Evolutionary conservation across 2,797 vertebrate genomes (phyloP).

Genomic region (Myotis myotis): DNA sequence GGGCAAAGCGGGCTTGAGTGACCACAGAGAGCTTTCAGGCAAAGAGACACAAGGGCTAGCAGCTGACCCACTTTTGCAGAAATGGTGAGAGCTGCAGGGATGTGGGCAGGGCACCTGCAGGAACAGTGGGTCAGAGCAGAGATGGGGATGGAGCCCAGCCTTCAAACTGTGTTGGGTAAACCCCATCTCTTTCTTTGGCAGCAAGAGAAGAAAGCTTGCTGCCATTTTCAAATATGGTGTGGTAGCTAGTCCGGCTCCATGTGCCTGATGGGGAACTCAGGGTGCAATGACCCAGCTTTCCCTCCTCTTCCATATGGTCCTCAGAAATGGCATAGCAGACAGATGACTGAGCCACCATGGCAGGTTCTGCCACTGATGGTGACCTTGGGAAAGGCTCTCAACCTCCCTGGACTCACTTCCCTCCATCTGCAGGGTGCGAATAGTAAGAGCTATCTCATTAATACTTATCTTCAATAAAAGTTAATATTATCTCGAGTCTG

Average conservation of each 20-base stretch:
- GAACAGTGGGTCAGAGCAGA: not conserved
- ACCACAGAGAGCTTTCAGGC: not conserved
- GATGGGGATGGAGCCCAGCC: not conserved
- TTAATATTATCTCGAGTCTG: not conserved
- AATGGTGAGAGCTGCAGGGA: not conserved
- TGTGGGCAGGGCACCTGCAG: too few species aligned
- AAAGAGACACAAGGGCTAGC: not conserved
- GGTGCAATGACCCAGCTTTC: fast-evolving
- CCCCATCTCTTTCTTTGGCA: not conserved
- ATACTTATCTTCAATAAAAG: not conserved
- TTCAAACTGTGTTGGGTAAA: not conserved
- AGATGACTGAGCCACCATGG: not conserved
- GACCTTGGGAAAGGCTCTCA: not conserved
- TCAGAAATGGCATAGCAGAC: not conserved
- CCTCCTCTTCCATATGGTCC: not conserved
- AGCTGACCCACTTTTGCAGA: not conserved
- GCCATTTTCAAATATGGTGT: not conserved
- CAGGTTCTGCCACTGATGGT: not conserved
- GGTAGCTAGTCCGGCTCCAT: not conserved
- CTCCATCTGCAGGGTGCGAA: not conserved
- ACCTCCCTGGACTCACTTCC: not conserved
- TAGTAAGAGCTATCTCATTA: not conserved
- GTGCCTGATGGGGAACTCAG: not conserved
- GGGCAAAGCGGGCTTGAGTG: not conserved
- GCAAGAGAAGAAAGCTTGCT: not conserved